phyloP scores from a whole-genome alignment of 2,888 invertebrate species.

The Prosapia bicincta region DNA sequence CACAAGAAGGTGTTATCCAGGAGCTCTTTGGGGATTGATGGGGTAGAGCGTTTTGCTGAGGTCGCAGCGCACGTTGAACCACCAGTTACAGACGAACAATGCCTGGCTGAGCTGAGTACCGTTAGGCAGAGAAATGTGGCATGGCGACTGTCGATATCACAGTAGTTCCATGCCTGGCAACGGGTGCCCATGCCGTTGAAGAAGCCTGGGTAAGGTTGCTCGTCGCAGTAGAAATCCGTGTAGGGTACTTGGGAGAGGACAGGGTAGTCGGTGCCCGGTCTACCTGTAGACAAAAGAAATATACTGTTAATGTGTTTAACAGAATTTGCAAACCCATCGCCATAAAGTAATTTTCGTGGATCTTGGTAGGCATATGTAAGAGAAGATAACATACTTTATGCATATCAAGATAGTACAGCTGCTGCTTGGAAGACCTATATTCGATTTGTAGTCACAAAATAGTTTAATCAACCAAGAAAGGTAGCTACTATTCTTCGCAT shows the following conservation, averaged over 20 bases:
- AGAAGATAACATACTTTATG: no score
- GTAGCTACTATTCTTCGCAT: no score
- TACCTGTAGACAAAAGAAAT: slow-evolving; percentile 56
- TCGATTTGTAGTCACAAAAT: no score
- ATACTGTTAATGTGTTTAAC: not conserved
- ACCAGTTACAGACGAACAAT: slow-evolving; percentile 81
- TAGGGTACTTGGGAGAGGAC: slow-evolving; percentile 79
- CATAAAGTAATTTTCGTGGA: no score
- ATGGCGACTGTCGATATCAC: slow-evolving; percentile 83
- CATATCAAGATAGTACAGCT: no score
- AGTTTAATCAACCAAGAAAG: no score
- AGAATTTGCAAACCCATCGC: no score
- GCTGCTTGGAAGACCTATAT: no score
- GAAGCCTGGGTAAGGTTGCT: slow-evolving; percentile 83
- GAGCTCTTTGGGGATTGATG: slow-evolving; percentile 80
- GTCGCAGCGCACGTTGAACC: slow-evolving; percentile 84
- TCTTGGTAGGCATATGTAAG: no score
- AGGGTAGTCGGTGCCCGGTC: slow-evolving; percentile 87
- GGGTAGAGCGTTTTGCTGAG: slow-evolving; percentile 77
- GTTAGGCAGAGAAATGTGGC: slow-evolving; percentile 83
- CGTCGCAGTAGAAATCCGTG: slow-evolving; percentile 89
- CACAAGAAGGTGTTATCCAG: slow-evolving; percentile 71
- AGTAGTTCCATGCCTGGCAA: slow-evolving; percentile 84
- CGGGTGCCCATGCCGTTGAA: slow-evolving; percentile 85
- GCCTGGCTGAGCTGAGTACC: slow-evolving; percentile 75